Evolutionary conservation across 2,113 vertebrate species (phyloP).

Genomic region (Tachycineta bicolor): DNA sequence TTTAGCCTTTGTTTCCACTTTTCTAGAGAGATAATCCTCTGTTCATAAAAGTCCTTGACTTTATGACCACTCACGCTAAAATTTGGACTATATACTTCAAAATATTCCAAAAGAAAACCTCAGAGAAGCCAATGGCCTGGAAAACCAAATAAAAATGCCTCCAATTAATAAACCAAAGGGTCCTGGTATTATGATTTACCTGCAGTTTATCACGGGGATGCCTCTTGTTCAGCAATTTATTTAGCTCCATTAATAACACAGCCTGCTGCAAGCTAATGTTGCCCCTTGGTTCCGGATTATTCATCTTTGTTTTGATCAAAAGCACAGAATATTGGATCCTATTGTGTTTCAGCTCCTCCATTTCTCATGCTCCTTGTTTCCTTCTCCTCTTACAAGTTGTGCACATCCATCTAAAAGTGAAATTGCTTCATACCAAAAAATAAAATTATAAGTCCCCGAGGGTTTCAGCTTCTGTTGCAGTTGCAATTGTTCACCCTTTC

Average conservation of each 20-base stretch:
- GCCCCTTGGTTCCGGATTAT: neutral
- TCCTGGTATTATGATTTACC: neutral
- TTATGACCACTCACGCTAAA: neutral
- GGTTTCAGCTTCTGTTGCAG: slow-evolving; percentile 3
- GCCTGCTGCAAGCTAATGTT: neutral
- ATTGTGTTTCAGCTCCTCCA: neutral
- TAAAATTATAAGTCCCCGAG: neutral
- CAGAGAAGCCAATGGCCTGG: neutral
- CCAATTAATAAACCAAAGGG: slow-evolving; percentile 7
- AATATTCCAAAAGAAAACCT: neutral
- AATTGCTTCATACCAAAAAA: slow-evolving; percentile 30
- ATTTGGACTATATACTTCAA: neutral
- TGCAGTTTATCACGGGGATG: slow-evolving; percentile 14
- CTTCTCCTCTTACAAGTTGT: neutral
- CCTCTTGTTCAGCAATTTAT: neutral
- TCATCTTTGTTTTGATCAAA: slow-evolving; percentile 32
- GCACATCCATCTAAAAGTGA: slow-evolving; percentile 27
- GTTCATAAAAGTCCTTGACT: neutral
- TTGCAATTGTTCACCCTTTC: slow-evolving; percentile 11
- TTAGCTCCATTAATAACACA: slow-evolving; percentile 19
- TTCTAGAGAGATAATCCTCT: neutral
- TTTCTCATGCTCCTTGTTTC: slow-evolving; percentile 19
- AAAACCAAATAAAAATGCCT: neutral
- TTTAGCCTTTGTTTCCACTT: neutral
- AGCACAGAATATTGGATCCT: neutral